Conservation (phyloP, 2,888 invertebrate species). For the Cancer borealis region DNA sequence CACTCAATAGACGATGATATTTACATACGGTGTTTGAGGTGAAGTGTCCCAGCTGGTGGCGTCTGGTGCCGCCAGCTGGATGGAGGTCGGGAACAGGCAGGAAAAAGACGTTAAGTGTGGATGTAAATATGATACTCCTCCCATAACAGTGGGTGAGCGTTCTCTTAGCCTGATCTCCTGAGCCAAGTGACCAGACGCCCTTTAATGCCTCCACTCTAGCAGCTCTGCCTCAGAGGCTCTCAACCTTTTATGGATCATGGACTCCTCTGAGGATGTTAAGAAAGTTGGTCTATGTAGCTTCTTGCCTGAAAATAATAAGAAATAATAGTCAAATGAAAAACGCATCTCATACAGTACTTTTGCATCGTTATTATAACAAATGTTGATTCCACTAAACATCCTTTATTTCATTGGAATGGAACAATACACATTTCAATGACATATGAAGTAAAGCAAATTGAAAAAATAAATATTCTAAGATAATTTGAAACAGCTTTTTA, state of each 20-base stretch:
- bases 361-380: too few relatives aligned
- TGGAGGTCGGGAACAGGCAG: not conserved
- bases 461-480: too few relatives aligned
- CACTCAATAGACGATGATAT: slow-evolving; percentile 41
- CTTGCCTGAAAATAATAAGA: too few relatives aligned
- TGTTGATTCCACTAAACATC: too few relatives aligned
- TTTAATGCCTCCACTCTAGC: not conserved
- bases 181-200: not conserved
- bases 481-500: too few relatives aligned
- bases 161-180: not conserved
- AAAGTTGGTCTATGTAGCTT: not conserved
- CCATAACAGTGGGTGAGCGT: not conserved
- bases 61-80: slow-evolving; percentile 51
- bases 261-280: not conserved
- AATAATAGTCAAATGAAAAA: too few relatives aligned
- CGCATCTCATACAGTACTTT: too few relatives aligned
- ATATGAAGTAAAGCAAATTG: too few relatives aligned
- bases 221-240: not conserved
- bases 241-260: not conserved
- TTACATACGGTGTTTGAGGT: slow-evolving; percentile 49
- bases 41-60: slow-evolving; percentile 24
- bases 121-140: slow-evolving; percentile 54
- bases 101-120: slow-evolving; percentile 35
- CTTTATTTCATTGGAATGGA: too few relatives aligned
- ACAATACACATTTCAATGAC: too few relatives aligned